Evolutionary conservation across 2,888 invertebrate genomes (phyloP).

Genomic region (Spisula solida): DNA sequence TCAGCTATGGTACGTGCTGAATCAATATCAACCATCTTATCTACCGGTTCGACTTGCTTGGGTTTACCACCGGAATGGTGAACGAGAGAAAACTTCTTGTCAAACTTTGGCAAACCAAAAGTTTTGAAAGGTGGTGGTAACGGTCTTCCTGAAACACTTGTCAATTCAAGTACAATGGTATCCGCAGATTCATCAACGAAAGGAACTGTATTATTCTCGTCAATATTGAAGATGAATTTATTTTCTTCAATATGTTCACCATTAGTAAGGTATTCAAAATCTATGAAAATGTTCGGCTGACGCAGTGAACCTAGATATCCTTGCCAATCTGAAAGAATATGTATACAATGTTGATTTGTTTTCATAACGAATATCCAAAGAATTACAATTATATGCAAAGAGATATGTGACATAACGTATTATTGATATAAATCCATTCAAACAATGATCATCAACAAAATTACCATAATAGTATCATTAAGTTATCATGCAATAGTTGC

Average conservation of each 20-base stretch:
- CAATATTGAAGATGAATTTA: background rate
- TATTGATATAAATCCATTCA: too few relatives aligned
- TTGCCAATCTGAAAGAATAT: background rate
- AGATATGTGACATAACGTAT: too few relatives aligned
- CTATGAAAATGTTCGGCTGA: background rate
- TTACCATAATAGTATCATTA: too few relatives aligned
- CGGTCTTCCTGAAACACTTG: background rate
- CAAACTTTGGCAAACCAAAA: constrained; percentile 6
- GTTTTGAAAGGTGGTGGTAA: constrained; percentile 1
- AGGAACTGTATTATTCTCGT: background rate
- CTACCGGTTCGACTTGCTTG: background rate
- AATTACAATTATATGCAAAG: too few relatives aligned
- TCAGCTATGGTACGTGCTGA: background rate
- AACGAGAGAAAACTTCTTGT: constrained; percentile 1
- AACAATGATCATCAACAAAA: too few relatives aligned
- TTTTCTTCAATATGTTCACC: background rate
- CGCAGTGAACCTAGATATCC: background rate
- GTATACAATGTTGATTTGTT: too few relatives aligned
- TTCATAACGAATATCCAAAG: too few relatives aligned
- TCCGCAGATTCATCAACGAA: constrained; percentile 7
- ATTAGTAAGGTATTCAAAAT: background rate
- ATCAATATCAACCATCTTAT: constrained; percentile 16
- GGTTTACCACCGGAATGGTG: background rate
- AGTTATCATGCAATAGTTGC: too few relatives aligned
- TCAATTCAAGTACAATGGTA: constrained; percentile 14